Evolutionary conservation across 1,140 invertebrate species (phyloP).

Genomic region (Pemphigus obesinymphae): DNA sequence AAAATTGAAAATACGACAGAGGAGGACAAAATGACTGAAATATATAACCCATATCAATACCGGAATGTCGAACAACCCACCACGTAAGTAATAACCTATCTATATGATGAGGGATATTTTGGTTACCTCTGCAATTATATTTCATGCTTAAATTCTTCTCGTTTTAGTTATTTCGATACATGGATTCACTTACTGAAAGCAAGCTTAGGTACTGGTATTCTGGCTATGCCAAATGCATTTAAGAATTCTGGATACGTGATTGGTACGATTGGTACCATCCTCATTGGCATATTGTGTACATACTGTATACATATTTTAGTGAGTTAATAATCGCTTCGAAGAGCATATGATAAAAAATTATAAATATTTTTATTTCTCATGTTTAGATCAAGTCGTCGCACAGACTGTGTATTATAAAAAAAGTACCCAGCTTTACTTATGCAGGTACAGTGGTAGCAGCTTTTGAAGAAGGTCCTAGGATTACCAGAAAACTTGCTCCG

Average conservation of each 20-base stretch:
- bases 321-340: constrained; percentile 39
- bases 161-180: constrained; percentile 67
- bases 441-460: constrained; percentile 65
- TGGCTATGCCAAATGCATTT: constrained; percentile 86
- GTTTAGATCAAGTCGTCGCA: constrained; percentile 60
- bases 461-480: constrained; percentile 57
- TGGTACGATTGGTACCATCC: constrained; percentile 61
- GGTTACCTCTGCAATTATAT: too few species aligned
- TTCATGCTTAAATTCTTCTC: too few species aligned
- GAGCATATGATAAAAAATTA: background rate
- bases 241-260: constrained; percentile 67
- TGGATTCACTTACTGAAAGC: constrained; percentile 77
- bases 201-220: constrained; percentile 81
- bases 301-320: constrained; percentile 73
- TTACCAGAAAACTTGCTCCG: background rate
- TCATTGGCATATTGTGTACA: constrained; percentile 69
- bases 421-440: constrained; percentile 65
- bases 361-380: background rate
- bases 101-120: too few species aligned
- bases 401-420: constrained; percentile 62
- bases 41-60: too few species aligned
- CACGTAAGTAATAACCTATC: too few species aligned
- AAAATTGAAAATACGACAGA: too few species aligned
- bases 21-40: too few species aligned
- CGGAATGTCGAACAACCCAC: too few species aligned